phyloP scores from a whole-genome alignment of 2,888 invertebrate species.

The Chaitophorus viminalis region DNA sequence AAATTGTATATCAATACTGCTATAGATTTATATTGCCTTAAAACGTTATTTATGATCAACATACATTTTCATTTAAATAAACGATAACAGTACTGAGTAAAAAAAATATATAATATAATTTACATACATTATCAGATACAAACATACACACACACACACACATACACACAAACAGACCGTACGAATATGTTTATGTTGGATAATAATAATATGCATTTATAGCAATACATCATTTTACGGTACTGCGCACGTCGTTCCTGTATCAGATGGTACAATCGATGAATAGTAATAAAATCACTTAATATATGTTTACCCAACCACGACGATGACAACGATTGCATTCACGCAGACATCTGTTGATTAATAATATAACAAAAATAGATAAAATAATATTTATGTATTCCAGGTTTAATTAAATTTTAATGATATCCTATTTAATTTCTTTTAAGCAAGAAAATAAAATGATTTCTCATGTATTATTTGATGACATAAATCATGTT shows the following conservation, averaged over 20 bases:
- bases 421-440: background rate
- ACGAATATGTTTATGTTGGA: background rate
- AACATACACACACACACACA: too few species aligned
- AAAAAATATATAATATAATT: background rate
- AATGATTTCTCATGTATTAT: background rate
- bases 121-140: background rate
- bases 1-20: too few species aligned
- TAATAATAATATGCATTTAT: background rate
- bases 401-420: background rate
- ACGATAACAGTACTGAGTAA: background rate
- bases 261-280: slow-evolving; percentile 20
- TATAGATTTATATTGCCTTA: background rate
- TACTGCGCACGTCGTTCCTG: background rate
- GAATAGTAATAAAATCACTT: slow-evolving; percentile 26
- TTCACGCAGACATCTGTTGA: background rate
- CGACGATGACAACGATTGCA: background rate
- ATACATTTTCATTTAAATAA: background rate
- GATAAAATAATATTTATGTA: background rate
- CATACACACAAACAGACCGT: background rate
- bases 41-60: background rate
- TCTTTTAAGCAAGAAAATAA: background rate
- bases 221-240: background rate
- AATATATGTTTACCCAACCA: background rate
- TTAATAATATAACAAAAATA: background rate
- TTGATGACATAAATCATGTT: background rate